Percentiles rank a stretch among this genome's conserved stretches.
phyloP scores from a whole-genome alignment of 2,888 invertebrate genomes.

The Machimus atricapillus region DNA sequence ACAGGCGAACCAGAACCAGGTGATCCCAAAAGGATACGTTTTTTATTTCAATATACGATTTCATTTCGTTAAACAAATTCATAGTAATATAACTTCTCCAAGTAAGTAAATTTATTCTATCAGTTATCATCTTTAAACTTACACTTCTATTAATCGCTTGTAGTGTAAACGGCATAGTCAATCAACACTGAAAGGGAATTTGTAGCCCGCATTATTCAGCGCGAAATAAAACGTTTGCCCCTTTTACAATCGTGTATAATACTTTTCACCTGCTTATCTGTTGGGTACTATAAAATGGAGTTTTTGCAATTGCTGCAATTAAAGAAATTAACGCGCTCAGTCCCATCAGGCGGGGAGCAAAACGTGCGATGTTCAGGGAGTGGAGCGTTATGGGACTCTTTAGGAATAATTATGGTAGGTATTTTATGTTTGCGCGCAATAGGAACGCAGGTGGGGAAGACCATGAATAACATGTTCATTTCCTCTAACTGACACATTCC shows the following conservation, averaged over 20 bases:
- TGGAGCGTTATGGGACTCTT: not conserved
- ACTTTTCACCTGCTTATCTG: not conserved
- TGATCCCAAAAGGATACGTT: too few species aligned
- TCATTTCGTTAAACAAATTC: too few species aligned
- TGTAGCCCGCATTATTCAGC: not conserved
- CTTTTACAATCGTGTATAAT: not conserved
- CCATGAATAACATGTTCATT: not conserved
- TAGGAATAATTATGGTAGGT: not conserved
- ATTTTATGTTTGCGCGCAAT: not conserved
- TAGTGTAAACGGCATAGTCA: too few species aligned
- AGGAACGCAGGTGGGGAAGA: not conserved
- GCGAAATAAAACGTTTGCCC: not conserved
- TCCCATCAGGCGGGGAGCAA: not conserved
- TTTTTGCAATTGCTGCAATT: not conserved
- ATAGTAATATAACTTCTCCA: too few species aligned
- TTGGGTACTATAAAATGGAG: not conserved
- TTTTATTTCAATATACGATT: too few species aligned
- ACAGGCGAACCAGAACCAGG: too few species aligned
- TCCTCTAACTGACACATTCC: not conserved
- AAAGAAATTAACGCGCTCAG: not conserved
- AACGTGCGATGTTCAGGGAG: not conserved
- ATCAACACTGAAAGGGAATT: not conserved
- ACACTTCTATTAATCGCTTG: too few species aligned
- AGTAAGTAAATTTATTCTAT: too few species aligned
- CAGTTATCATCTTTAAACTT: too few species aligned